Evolutionary conservation across 1,140 invertebrate species (phyloP).

Genomic region (Pseudomyrmex sp.): DNA sequence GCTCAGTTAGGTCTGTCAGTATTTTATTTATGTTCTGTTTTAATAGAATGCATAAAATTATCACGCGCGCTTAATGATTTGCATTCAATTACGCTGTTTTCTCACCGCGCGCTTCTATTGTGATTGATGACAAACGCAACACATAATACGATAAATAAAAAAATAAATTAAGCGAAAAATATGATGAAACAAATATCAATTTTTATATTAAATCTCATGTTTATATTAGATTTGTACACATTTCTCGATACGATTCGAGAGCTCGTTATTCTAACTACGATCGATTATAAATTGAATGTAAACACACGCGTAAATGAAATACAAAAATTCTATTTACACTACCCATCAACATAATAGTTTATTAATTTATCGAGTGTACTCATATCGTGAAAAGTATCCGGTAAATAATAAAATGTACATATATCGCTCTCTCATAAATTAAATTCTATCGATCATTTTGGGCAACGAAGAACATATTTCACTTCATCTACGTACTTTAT

Average conservation of each 20-base stretch:
- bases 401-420: not conserved
- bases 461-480: not conserved
- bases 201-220: not conserved
- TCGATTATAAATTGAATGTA: conserved; percentile 10
- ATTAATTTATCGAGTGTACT: not conserved
- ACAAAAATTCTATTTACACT: not conserved
- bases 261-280: not conserved
- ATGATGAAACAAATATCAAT: too few species aligned
- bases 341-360: conserved; percentile 1
- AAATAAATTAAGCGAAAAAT: conserved; percentile 8
- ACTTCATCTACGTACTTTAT: not conserved
- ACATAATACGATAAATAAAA: conserved; percentile 8
- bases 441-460: conserved; percentile 6
- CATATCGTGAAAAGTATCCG: not conserved
- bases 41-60: not conserved
- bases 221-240: not conserved
- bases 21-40: conserved; percentile 31
- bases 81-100: conserved; percentile 11
- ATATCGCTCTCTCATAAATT: not conserved
- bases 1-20: conserved; percentile 11
- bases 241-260: conserved; percentile 6
- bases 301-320: not conserved
- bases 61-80: not conserved
- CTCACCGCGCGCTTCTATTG: not conserved
- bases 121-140: not conserved